These are phyloP conservation scores for Champsocephalus esox DNA, from an alignment of 2,797 vertebrate genomes.

Conservation along the genomic window DNA sequence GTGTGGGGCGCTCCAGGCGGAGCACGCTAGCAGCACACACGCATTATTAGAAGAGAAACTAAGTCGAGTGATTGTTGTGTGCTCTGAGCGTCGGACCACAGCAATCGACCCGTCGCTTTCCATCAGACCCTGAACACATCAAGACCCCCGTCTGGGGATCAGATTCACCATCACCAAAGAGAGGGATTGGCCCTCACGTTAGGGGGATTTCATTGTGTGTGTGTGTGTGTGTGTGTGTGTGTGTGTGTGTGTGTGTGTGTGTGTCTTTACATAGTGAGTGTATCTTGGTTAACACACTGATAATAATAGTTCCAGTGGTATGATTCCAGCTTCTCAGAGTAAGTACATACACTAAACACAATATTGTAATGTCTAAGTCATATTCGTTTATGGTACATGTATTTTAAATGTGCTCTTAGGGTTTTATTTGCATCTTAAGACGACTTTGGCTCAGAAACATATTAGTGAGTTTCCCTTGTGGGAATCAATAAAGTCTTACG, in stretches of 20 bases:
- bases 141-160: constrained; percentile 68
- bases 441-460: not conserved
- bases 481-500: not conserved
- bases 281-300: not conserved
- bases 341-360: not conserved
- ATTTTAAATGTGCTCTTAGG: not conserved
- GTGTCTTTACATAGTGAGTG: not conserved
- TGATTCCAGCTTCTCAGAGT: not conserved
- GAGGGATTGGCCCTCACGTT: constrained; percentile 26
- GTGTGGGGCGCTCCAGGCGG: constrained; percentile 31
- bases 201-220: constrained; percentile 26
- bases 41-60: constrained; percentile 67
- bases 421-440: not conserved
- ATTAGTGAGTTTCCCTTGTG: not conserved
- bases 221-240: constrained; percentile 16
- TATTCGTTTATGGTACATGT: not conserved
- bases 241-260: constrained; percentile 28
- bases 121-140: constrained; percentile 76
- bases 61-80: constrained; percentile 71
- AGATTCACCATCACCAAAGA: constrained; percentile 66
- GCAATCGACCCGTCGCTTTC: constrained; percentile 71
- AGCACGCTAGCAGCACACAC: constrained; percentile 43
- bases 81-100: constrained; percentile 70
- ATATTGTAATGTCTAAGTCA: not conserved
- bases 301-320: not conserved